These are phyloP conservation scores for Pseudomyrmex concolor DNA, from an alignment of 1,140 invertebrate species.

Conservation along the genomic window DNA sequence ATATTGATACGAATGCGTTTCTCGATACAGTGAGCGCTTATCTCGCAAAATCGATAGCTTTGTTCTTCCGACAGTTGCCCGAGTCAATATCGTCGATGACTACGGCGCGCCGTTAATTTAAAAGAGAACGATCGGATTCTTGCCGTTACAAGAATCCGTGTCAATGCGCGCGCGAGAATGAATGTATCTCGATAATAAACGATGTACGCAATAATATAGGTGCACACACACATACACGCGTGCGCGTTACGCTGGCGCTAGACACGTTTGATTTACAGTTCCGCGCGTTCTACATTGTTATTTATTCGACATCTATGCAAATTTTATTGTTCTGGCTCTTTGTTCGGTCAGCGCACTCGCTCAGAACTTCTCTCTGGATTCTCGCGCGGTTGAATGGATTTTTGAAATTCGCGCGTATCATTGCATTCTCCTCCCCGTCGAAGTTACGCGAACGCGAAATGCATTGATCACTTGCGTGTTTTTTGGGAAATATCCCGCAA, in stretches of 20 bases:
- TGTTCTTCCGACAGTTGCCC: constrained; percentile 27
- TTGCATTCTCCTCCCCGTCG: constrained; percentile 11
- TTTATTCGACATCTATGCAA: constrained; percentile 65
- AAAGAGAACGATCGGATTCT: constrained; percentile 27
- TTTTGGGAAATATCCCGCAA: constrained; percentile 19
- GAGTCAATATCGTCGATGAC: constrained; percentile 10
- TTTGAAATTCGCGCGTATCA: constrained; percentile 71
- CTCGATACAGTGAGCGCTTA: constrained; percentile 9
- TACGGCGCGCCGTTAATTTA: constrained; percentile 41
- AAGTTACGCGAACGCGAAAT: constrained; percentile 62
- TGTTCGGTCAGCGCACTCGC: constrained; percentile 31
- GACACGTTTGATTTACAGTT: constrained; percentile 49
- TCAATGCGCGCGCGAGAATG: constrained; percentile 23
- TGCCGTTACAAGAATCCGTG: constrained; percentile 19
- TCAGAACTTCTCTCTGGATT: constrained; percentile 11
- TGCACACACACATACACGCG: too few relatives aligned
- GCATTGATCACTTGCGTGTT: constrained; percentile 29
- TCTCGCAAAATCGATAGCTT: constrained; percentile 32
- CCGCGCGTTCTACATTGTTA: constrained; percentile 27
- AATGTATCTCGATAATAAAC: constrained; percentile 37
- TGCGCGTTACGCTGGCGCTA: constrained; percentile 16
- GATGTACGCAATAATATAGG: constrained; percentile 14
- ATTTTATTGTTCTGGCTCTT: constrained; percentile 64
- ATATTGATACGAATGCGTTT: constrained; percentile 27
- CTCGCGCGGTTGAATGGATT: constrained; percentile 33